Evolutionary conservation across 2,113 vertebrate species (phyloP), one percentile per base, ranked within the genome.

Genomic region (Todiramphus saurophagus): DNA sequence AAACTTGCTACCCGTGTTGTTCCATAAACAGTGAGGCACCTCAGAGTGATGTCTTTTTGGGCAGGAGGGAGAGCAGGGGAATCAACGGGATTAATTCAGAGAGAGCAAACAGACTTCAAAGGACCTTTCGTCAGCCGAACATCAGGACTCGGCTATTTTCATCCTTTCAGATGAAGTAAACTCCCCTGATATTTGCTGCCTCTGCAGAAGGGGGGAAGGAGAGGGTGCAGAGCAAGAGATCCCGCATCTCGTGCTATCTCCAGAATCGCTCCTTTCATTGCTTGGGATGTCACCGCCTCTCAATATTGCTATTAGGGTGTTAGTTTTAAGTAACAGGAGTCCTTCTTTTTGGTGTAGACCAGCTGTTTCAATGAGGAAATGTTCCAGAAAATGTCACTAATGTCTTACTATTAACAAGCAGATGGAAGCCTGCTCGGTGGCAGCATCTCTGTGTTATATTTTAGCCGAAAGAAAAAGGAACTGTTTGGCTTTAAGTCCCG

Each of bases 81-180:
- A 46, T 51, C 83, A 25, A 2, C 2, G 0, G 75, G 72, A 35
- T 74, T 43, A 11, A 62, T 60, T 89, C 66, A 62, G 7, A 83
- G 78, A 14, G 50, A 89, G 55, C 53, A 83, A 89, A 66, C 69
- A 67, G 73, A 64, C 77, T 94, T 90, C 86, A 94, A 53, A 94
- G 92, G 58, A 23, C 31, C 63, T 73, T 66, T 53, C 0, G 3
- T 87, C 70, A 41, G 13, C 44, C 1, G 9, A 58, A 11, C 2
- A 2, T 27, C 68, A 28, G 68, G 33, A 28, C 33, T 78, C 33
- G 31, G 72, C 85, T 43, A 0, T 86, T 93, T 78, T 58, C 89
- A 75, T 59, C 89, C n/a, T 23, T 67, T 27, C 77, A 9, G 6
- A 2, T 5, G 56, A 39, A 24, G 37, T 37, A 33, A 91, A 35